Evolutionary conservation across 1,140 invertebrate species (phyloP), one percentile per base, ranked within the genome.

Genomic region (Gryon sp.): DNA sequence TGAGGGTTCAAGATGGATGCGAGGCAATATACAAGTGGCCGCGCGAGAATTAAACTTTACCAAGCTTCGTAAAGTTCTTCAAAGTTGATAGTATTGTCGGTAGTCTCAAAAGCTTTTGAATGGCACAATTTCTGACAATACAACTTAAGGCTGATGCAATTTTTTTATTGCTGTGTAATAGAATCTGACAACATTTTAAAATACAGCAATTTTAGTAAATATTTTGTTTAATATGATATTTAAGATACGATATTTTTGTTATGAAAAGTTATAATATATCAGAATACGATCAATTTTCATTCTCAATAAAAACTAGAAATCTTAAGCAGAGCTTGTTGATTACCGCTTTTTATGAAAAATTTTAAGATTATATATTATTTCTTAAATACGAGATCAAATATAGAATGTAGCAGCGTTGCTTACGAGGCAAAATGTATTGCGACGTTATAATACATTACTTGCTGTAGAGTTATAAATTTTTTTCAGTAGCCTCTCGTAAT

Each of bases 1-100:
- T 82, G 84, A 87, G 83, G 83, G 84, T 86, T 80, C 79, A 85
- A 84, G 86, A 85, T 84, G 80, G 80, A 86, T 86, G 68, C 79
- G 46, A 65, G 73, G 68, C 75, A 73, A 87, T 85, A 84, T 84
- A 84, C 78, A 81, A 79, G 76, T 76, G 75, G 79, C 65, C 77
- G 65, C 72, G 74, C 40, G 63, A 73, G 76, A 78, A 82, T 80
- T 77, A 77, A 80, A 80, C 70, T 80, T 75, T 32, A 20, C 60
- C 63, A 45, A 55, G 69, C 53, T 65, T 55, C 26, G 66, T 60
- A 65, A 80, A 80, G 69, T 80, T 69, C 66, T 62, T 55, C 32
- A 46, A 46, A 73, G 68, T 68, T 68, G 68, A 78, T 68, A 68
- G 75, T 77, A 77, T 77, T 77, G 62, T 55, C 22, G 50, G 20